Base-by-base conservation (phyloP, 2,113 vertebrate species). In the Polyodon spathula region DNA sequence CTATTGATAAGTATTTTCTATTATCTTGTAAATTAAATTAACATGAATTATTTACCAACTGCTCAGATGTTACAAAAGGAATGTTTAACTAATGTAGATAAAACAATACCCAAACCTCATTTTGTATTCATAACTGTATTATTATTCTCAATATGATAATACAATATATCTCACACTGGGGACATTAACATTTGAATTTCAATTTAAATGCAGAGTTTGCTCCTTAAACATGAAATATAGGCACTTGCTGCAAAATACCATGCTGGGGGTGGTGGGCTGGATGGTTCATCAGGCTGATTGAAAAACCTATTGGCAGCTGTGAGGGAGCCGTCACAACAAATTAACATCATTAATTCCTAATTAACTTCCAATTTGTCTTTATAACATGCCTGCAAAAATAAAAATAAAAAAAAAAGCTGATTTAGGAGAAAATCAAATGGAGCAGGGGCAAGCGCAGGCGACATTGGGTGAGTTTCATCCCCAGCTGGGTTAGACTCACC, bases 271-370 rank as follows among this genome's bases (percentile, higher is more conserved):
- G 68, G 65, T 76, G 63, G 60, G 68, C 58, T 50, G 59, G 73
- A 60, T 74, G 74, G 74, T 79, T 73, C 76, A 74, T 65, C 65
- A 66, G 54, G 61, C 59, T 66, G 63, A 75, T 67, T 70, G 56
- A 58, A 64, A 68, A 16, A 54, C 54, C 63, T 70, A 79, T 76
- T 71, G 77, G 81, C 81, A 76, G 77, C 70, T 75, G 71, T 61
- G 70, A 12, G n/a, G 55, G 68, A 79, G 70, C 77, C 80, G 78
- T 82, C 77, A 77, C 78, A 55, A 70, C 74, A 72, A 75, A 74
- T 81, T 79, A 75, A 60, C 52, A 50, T 70, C 67, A 75, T 79
- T 76, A 73, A 73, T 69, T 63, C 51, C 55, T 69, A 66, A 60
- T 71, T 67, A 72, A 68, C 65, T 64, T 76, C 77, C 71, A 70